Base-by-base conservation (phyloP, 2,113 vertebrate species). In the Dissostichus mawsoni region DNA sequence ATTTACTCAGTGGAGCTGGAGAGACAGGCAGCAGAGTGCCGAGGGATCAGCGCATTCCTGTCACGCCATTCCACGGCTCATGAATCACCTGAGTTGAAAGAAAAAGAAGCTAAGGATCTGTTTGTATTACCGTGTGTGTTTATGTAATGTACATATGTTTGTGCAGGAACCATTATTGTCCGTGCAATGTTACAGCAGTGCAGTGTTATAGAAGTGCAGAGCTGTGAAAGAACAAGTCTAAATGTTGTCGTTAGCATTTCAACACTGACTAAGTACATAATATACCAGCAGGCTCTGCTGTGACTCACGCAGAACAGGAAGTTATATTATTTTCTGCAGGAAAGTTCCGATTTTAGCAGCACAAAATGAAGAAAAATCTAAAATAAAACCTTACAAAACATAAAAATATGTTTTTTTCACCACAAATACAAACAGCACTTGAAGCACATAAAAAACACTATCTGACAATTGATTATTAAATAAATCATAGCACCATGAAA, bases 1-100 rank as follows among this genome's bases (percentile, higher is more conserved):
- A 81, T 89, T 87, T 82, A 82, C 81, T 89, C 72, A 77, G 65
- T 75, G 56, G 44, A 72, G 75, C 74, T 79, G 69, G 80, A 85
- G 66, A 87, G 65, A 88, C 78, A 82, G 68, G 68, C 81, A 74
- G 74, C 52, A 11, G 45, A 69, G 70, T 78, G 84, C 67, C 77
- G 80, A 88, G 76, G 67, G 83, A 91, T 92, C 86, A 89, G 89
- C 74, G 20, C 84, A 92, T 94, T 94, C 88, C 90, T 89, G 87
- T 89, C 87, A 92, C 83, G 73, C 84, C 78, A 82, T 76, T 86
- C 76, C 85, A 80, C 52, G 69, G 64, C 84, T 85, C 87, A 91
- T 91, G 78, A 90, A 87, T 85, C 79, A 76, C 78, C 65, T 52
- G 41, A 84, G 71, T 56, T 85, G 73, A 88, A 81, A 87, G 75